Evolutionary conservation across 2,888 invertebrate genomes (phyloP).

Genomic region (Rhamphomyia laevipes): DNA sequence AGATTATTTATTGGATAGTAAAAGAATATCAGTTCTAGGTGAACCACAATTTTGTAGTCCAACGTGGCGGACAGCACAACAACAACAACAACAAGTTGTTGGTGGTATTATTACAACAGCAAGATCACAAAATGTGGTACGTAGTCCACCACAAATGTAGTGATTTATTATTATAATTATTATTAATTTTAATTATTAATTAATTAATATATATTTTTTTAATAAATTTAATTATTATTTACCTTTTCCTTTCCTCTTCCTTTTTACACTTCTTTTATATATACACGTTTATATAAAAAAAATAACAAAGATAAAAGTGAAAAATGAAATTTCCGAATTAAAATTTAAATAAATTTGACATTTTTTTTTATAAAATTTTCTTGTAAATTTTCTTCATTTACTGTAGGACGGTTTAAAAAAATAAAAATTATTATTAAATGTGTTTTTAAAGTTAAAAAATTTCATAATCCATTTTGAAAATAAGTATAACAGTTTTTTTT

Average conservation of each 20-base stretch:
- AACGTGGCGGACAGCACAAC: slow-evolving; percentile 32
- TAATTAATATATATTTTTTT: background rate
- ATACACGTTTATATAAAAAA: too few relatives aligned
- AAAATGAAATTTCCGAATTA: too few relatives aligned
- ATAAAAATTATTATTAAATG: too few relatives aligned
- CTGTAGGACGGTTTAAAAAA: too few relatives aligned
- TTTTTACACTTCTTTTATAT: too few relatives aligned
- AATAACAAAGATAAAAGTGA: too few relatives aligned
- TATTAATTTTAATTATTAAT: background rate
- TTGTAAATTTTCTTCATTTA: too few relatives aligned
- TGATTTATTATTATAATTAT: slow-evolving; percentile 10
- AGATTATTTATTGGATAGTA: slow-evolving; percentile 36
- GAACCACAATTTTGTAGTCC: slow-evolving; percentile 38
- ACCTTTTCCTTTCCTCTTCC: background rate
- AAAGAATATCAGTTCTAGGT: slow-evolving; percentile 36
- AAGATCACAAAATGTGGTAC: slow-evolving; percentile 30
- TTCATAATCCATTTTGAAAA: too few relatives aligned
- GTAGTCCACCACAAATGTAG: slow-evolving; percentile 39
- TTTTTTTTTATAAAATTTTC: too few relatives aligned
- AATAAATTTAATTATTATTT: background rate
- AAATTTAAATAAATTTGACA: too few relatives aligned
- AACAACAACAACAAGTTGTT: slow-evolving; percentile 15
- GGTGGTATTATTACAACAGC: slow-evolving; percentile 18
- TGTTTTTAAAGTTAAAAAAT: too few relatives aligned
- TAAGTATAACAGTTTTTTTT: too few relatives aligned